phyloP scores from a whole-genome alignment of 2,888 invertebrate species.

The Pristionchus arcanus region DNA sequence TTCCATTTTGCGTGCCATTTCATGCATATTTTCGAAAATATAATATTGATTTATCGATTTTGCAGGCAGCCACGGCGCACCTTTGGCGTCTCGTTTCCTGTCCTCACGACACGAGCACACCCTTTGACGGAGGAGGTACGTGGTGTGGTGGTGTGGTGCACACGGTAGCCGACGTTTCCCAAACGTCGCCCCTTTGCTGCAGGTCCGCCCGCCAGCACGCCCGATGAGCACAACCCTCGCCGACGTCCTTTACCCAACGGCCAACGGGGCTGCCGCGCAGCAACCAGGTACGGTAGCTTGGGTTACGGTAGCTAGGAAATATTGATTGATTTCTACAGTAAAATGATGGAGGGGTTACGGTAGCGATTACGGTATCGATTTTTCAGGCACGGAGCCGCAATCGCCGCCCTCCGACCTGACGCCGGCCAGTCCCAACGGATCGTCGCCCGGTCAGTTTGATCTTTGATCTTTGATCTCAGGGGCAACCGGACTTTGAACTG shows the following conservation, averaged over 20 bases:
- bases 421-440: conserved; percentile 18
- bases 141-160: not conserved
- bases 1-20: not conserved
- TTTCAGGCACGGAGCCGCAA: conserved; percentile 24
- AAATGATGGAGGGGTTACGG: not conserved
- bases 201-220: conserved; percentile 1
- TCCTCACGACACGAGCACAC: conserved; percentile 40
- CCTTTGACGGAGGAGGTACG: conserved; percentile 53
- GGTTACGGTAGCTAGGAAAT: not conserved
- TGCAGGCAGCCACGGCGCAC: conserved; percentile 51
- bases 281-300: not conserved
- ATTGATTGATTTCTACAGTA: not conserved
- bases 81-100: conserved; percentile 41
- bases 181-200: not conserved
- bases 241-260: conserved; percentile 39
- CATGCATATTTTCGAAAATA: not conserved
- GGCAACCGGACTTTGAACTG: not conserved
- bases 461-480: not conserved
- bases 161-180: no score
- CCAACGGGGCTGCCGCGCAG: not conserved
- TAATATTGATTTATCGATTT: not conserved
- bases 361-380: conserved; percentile 1
- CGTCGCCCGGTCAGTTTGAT: conserved; percentile 42
- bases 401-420: conserved; percentile 31
- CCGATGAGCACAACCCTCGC: conserved; percentile 37